Percentiles rank a stretch among this genome's conserved stretches.
Evolutionary conservation across 2,888 invertebrate genomes (phyloP).

Genomic region (Vanessa cardui): DNA sequence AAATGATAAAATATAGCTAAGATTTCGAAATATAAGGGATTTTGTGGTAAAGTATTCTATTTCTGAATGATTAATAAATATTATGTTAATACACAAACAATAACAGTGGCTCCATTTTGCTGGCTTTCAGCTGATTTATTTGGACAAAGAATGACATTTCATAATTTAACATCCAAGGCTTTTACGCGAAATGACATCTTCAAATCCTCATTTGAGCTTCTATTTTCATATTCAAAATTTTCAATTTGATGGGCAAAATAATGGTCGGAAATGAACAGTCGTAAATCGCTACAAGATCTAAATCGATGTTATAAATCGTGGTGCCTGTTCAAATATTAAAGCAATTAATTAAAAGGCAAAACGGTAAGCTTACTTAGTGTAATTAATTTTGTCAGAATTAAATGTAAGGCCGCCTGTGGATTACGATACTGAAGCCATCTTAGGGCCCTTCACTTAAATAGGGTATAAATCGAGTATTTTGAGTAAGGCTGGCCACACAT

Average conservation of each 20-base stretch:
- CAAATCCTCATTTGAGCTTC: conserved; percentile 3
- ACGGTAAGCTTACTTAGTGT: conserved; percentile 41
- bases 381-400: conserved; percentile 44
- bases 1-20: too few species aligned
- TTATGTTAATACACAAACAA: not conserved
- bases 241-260: conserved; percentile 31
- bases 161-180: conserved; percentile 12
- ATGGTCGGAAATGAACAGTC: conserved; percentile 41
- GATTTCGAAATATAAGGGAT: not conserved
- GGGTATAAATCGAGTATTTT: conserved; percentile 27
- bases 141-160: not conserved
- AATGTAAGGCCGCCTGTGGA: conserved; percentile 32
- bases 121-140: not conserved
- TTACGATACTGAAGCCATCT: conserved; percentile 33
- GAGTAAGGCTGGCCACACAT: conserved; percentile 16
- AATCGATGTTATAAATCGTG: conserved; percentile 49
- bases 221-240: conserved; percentile 23
- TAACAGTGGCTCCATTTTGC: not conserved
- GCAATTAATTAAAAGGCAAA: conserved; percentile 45
- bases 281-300: conserved; percentile 43
- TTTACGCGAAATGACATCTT: conserved; percentile 15
- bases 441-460: conserved; percentile 25
- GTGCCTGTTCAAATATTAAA: conserved; percentile 48
- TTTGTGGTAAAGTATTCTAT: not conserved
- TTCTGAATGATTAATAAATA: not conserved